Evolutionary conservation across 2,888 invertebrate species (phyloP), one percentile per base, ranked within the genome.

Genomic region (Eudasyphora cyanicolor): DNA sequence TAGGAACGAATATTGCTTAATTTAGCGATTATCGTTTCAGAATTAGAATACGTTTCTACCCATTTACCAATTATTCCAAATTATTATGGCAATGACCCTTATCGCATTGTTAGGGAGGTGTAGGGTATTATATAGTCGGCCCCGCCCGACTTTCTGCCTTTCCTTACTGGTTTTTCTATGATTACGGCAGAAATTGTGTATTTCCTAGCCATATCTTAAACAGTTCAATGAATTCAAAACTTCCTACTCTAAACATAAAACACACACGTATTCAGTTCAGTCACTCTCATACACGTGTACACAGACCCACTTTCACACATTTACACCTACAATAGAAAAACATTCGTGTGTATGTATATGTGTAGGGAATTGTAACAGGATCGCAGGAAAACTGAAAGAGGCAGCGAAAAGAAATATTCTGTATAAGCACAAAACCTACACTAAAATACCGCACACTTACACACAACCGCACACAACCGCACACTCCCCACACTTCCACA

Each of bases 281-380:
- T n/a, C n/a, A 45, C 45, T n/a, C 2, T 2, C 45, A n/a, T 45
- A 14, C 12, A n/a, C n/a, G 45, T 7, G 12, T n/a, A n/a, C n/a
- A n/a, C 6, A 6, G 12, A 54, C 38, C 54, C 35, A 64, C 14
- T n/a, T n/a, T n/a, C n/a, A 64, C 29, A 45, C n/a, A 21, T n/a
- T n/a, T n/a, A 64, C 29, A 45, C n/a, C 14, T 2, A 51, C 71
- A 27, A 60, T 14, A 60, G 14, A n/a, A n/a, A 24, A 19, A 29
- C n/a, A 27, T 45, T 42, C 27, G 32, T 38, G 29, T 24, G 51
- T 12, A 14, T 64, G 64, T 54, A 32, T 60, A 21, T 75, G 49
- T 64, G 62, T 42, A 69, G 32, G 17, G 54, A 71, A 17, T 64
- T 21, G 29, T 76, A 80, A 70, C 57, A 64, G 80, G 80, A 80